Evolutionary conservation across 2,113 vertebrate genomes (phyloP).

Genomic region (Nibea coibor): DNA sequence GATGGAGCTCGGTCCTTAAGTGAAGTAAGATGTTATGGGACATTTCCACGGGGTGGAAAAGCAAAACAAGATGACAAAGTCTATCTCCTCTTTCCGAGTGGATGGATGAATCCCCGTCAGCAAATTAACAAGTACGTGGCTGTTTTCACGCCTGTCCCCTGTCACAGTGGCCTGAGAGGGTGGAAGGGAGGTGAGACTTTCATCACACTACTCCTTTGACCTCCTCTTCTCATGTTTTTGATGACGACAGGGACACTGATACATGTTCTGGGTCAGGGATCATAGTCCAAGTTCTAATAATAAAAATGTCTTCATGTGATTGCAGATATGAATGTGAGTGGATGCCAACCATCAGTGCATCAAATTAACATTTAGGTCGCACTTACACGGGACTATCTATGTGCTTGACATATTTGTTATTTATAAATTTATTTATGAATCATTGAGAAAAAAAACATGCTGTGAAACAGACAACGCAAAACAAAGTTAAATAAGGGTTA

Average conservation of each 20-base stretch:
- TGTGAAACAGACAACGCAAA: not conserved
- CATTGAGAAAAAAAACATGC: not conserved
- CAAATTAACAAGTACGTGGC: constrained; percentile 58
- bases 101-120: constrained; percentile 50
- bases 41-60: constrained; percentile 3
- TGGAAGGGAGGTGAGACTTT: constrained; percentile 55
- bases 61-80: constrained; percentile 46
- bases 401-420: not conserved
- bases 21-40: constrained; percentile 23
- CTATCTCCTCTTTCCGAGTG: not conserved
- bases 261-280: not conserved
- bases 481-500: not conserved
- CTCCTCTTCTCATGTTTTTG: constrained; percentile 33
- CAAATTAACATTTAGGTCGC: not conserved
- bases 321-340: not conserved
- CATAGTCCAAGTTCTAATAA: not conserved
- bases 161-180: constrained; percentile 38
- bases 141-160: constrained; percentile 52
- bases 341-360: not conserved
- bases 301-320: not conserved
- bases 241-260: constrained; percentile 25
- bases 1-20: not conserved
- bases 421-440: not conserved
- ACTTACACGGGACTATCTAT: not conserved
- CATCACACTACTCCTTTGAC: constrained; percentile 43